A percentile compares a stretch with the other conserved stretches of the same genome.
Conservation (phyloP, 1,140 invertebrate species). For the Drosophila ambigua region DNA sequence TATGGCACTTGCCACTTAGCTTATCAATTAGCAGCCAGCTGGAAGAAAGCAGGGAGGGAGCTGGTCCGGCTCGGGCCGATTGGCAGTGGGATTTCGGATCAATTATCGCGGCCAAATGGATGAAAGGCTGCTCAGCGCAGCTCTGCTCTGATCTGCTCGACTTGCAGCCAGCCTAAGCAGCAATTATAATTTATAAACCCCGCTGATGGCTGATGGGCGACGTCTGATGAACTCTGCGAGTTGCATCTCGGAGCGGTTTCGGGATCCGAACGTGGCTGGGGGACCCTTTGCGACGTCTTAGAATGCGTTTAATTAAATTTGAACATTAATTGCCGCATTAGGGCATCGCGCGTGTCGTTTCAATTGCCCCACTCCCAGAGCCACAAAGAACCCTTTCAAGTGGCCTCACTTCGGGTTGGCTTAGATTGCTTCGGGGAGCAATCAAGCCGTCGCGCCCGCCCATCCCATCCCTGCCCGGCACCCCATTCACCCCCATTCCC, state of each 20-base stretch:
- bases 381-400: conserved; percentile 67
- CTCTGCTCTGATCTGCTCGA: too few species aligned
- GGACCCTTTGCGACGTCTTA: conserved; percentile 40
- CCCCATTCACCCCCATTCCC: conserved; percentile 12
- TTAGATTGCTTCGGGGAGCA: too few species aligned
- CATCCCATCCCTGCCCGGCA: conserved; percentile 1
- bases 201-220: background rate
- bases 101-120: conserved; percentile 25
- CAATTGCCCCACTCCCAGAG: conserved; percentile 48
- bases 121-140: background rate
- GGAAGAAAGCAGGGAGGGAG: background rate
- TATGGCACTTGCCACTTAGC: conserved; percentile 74
- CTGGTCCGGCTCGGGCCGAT: background rate
- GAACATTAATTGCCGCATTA: conserved; percentile 72
- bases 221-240: conserved; percentile 5
- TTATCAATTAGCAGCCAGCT: conserved; percentile 69
- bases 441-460: background rate
- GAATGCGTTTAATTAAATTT: conserved; percentile 79
- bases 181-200: too few species aligned
- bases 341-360: conserved; percentile 71
- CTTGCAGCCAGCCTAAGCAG: too few species aligned
- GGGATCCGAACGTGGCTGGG: background rate
- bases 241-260: too few species aligned
- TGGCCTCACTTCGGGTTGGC: conserved; percentile 17
- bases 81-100: conserved; percentile 2